Evolutionary conservation across 2,113 vertebrate genomes (phyloP).

Genomic region (Ranitomeya variabilis): DNA sequence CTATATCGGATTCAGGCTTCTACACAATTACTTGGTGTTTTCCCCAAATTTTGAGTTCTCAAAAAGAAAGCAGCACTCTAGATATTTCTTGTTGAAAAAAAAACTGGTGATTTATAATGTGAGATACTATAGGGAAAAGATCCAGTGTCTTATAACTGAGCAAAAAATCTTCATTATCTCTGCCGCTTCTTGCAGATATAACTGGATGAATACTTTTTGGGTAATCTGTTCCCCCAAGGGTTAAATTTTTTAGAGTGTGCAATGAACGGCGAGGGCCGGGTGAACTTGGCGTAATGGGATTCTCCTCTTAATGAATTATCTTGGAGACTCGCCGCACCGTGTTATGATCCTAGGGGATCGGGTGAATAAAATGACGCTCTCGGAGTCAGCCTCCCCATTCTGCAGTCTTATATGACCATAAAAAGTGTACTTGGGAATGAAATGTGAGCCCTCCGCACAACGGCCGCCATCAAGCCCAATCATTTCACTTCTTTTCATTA

Average conservation of each 20-base stretch:
- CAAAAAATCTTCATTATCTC: too few relatives aligned
- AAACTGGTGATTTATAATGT: too few relatives aligned
- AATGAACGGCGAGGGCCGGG: background rate
- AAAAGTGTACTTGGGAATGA: slow-evolving; percentile 49
- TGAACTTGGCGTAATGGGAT: background rate
- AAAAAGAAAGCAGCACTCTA: too few relatives aligned
- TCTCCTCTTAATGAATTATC: slow-evolving; percentile 51
- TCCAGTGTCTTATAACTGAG: too few relatives aligned
- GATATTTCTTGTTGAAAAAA: too few relatives aligned
- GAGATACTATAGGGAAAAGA: too few relatives aligned
- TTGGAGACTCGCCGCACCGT: background rate
- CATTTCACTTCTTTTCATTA: slow-evolving; percentile 56
- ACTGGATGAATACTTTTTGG: background rate
- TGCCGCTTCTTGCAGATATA: background rate
- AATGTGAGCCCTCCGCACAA: slow-evolving; percentile 50
- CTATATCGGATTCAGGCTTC: too few relatives aligned
- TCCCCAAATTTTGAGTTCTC: too few relatives aligned
- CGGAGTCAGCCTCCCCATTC: slow-evolving; percentile 26
- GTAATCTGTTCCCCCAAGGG: background rate
- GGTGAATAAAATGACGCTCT: slow-evolving; percentile 49
- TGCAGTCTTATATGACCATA: slow-evolving; percentile 23
- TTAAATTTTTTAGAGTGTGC: background rate
- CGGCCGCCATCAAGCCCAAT: slow-evolving; percentile 47
- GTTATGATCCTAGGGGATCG: slow-evolving; percentile 30
- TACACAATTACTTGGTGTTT: too few relatives aligned